Percentiles rank a stretch among this genome's conserved stretches.
Evolutionary conservation across 1,140 invertebrate species (phyloP).

Genomic region (Drosophila guanche): DNA sequence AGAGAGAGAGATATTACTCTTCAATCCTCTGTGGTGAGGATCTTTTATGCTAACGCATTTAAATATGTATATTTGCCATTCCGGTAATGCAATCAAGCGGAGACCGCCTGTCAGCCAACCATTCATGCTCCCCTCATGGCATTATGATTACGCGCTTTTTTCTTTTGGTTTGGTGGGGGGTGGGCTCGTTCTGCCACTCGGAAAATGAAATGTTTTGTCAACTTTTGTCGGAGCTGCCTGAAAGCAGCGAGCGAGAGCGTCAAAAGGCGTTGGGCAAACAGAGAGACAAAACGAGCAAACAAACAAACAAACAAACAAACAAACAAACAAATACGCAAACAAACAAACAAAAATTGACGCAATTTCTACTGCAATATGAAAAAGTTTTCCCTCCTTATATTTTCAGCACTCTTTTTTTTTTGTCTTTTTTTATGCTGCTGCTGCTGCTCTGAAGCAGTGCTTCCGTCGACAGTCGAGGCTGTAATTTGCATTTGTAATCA

Average conservation of each 20-base stretch:
- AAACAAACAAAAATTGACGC: conserved; percentile 75
- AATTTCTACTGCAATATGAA: conserved; percentile 75
- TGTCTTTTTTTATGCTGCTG: conserved; percentile 4
- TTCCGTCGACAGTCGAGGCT: conserved; percentile 43
- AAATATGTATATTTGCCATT: conserved; percentile 13
- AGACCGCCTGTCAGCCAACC: background rate
- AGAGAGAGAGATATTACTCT: no score
- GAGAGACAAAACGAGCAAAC: conserved; percentile 23
- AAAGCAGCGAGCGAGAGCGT: conserved; percentile 50
- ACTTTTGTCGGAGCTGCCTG: conserved; percentile 53
- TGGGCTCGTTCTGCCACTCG: conserved; percentile 10
- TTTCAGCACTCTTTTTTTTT: background rate
- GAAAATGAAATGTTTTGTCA: conserved; percentile 77
- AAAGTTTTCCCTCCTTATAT: conserved; percentile 49
- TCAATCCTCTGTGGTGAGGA: no score
- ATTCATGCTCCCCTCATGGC: background rate
- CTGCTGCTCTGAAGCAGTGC: conserved; percentile 25
- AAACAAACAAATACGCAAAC: conserved; percentile 42
- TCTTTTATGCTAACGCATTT: conserved; percentile 16
- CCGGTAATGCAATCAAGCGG: conserved; percentile 33
- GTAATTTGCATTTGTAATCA: conserved; percentile 82
- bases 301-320: conserved; percentile 19
- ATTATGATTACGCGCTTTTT: conserved; percentile 67
- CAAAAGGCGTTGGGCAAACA: conserved; percentile 32
- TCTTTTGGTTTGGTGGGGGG: background rate